Evolutionary conservation across 2,888 invertebrate species (phyloP), one percentile per base, ranked within the genome.

Genomic region (Tipula confusa): DNA sequence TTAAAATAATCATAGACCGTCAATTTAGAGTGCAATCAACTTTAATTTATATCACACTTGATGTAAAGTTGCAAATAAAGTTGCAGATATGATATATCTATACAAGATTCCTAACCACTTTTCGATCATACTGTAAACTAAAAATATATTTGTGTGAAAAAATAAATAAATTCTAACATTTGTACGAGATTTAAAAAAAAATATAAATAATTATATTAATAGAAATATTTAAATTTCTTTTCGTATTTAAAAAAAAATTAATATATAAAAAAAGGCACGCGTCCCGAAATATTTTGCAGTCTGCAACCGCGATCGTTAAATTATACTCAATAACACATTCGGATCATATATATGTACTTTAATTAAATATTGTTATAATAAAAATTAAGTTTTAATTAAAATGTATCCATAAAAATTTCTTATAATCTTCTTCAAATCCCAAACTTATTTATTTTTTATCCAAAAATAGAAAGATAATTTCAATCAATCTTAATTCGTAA

Each of bases 231-330:
- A 64, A 64, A 64, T 64, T 64, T 18, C 24, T 24, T 64, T 64
- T 64, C 64, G n/a, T n/a, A n/a, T n/a, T n/a, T n/a, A n/a, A 64
- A 64, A 64, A 64, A 64, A 64, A 64, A 64, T 64, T 24, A 64
- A 64, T 24, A 24, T 24, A 64, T n/a, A 6, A 64, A 64, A 11
- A 64, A 48, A 18, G 48, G 18, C 24, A 24, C 64, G 64, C 64
- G 64, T 18, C 11, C 18, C 18, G 18, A 64, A 64, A 64, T 24
- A 2, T 1, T 64, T 64, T 64, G 18, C 18, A 64, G 24, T 64
- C 24, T 11, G 64, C 64, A 24, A 9, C 64, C 24, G 18, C 64
- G 24, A 2, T 9, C 43, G n/a, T n/a, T 15, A n/a, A n/a, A n/a
- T n/a, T n/a, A 24, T 2, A 64, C 38, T 38, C 31, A 31, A 31